phyloP scores from a whole-genome alignment of 2,797 vertebrate species.

The Pangasius larnaudii region DNA sequence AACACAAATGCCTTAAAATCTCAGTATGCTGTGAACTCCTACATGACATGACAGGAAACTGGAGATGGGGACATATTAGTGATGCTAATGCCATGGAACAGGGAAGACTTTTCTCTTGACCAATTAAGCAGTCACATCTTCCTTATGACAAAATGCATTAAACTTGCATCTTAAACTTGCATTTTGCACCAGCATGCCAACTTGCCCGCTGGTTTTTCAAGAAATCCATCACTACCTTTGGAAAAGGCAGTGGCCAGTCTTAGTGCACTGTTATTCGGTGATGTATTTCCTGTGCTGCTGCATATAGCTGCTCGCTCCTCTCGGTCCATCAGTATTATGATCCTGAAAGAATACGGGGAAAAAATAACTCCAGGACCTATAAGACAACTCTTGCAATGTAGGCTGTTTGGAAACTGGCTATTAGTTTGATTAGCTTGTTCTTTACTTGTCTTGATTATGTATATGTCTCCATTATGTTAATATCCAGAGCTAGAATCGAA shows the following conservation, averaged over 20 bases:
- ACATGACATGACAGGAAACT: no score
- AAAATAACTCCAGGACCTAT: neutral
- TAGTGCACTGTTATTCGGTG: constrained; percentile 80
- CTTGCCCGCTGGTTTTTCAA: neutral
- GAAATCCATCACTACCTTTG: constrained; percentile 79
- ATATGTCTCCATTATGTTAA: no score
- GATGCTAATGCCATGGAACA: no score
- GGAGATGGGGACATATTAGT: no score
- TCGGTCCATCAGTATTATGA: constrained; percentile 86
- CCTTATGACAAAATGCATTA: neutral
- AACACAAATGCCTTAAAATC: no score
- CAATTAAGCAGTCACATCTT: neutral
- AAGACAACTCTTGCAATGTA: neutral
- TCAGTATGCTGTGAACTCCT: no score
- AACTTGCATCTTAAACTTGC: no score
- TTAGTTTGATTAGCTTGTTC: neutral
- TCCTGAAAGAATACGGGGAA: constrained; percentile 68
- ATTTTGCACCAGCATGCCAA: no score
- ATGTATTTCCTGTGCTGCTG: constrained; percentile 72
- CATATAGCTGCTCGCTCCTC: constrained; percentile 82
- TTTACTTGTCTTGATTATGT: neutral
- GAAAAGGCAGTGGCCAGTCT: constrained; percentile 89
- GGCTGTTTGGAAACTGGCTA: neutral
- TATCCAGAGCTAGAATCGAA: constrained; percentile 56
- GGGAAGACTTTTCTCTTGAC: no score